Base-by-base conservation (phyloP, 1,140 invertebrate genomes). In the Ganaspis sp. region DNA sequence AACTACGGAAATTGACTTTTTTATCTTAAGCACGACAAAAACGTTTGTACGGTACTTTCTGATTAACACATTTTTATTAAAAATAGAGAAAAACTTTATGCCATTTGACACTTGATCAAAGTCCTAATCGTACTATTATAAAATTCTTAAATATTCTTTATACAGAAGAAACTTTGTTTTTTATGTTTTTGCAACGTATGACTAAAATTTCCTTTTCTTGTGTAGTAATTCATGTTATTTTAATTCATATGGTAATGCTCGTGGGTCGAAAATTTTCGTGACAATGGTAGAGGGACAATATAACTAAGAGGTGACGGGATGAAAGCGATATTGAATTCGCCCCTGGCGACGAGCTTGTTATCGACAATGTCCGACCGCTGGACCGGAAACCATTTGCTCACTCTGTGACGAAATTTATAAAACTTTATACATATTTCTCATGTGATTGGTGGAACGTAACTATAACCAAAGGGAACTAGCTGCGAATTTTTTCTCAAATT, bases 181-280 rank as follows among this genome's bases (percentile, higher is more conserved):
- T 73, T 37, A 6, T 72, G 49, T 72, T 70, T 58, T 54, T 58
- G 42, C 69, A 79, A n/a, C n/a, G 29, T 34, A 29, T 49, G 49
- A 76, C 76, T 81, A 42, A 12, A 4, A 54, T 73, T 71, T 83
- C 76, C 45, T 64, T 64, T 84, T 76, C 81, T 79, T 80, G 77
- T 78, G 82, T 83, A 85, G 82, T 90, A 88, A 86, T 90, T 90
- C 87, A 90, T 83, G 85, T 88, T 87, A 87, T 84, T 90, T 90
- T 90, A 90, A 91, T 91, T 90, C 89, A 91, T 90, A 91, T 91
- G 89, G 85, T 90, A 91, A 91, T 91, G 79, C 75, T 74, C 54
- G 72, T 80, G 81, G 84, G 77, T 84, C 83, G 85, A 87, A 90
- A 91, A 90, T 85, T 90, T 90, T 90, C 72, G 75, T 79, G 83